Percentiles rank a stretch among this genome's conserved stretches.
phyloP scores from a whole-genome alignment of 2,888 invertebrate genomes.

The Anthophora plumipes region DNA sequence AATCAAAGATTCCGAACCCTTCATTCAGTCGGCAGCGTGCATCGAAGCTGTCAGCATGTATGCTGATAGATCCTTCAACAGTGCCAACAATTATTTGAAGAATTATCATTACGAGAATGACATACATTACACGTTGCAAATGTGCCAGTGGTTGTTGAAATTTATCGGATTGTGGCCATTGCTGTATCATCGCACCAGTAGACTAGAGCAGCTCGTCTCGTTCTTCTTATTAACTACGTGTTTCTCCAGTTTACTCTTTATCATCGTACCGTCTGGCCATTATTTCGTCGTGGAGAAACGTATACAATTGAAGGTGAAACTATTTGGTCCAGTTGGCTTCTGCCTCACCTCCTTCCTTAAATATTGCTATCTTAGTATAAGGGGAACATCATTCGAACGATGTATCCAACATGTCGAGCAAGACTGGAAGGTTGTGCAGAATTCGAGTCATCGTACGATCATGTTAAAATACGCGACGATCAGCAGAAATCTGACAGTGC shows the following conservation, averaged over 20 bases:
- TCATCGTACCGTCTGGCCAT: constrained; percentile 45
- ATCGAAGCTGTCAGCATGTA: constrained; percentile 31
- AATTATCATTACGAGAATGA: constrained; percentile 45
- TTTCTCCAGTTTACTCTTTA: constrained; percentile 22
- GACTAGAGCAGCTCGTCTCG: constrained; percentile 42
- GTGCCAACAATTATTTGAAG: neutral
- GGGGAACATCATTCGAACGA: neutral
- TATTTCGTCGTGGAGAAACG: constrained; percentile 24
- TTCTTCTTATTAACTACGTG: neutral
- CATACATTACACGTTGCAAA: constrained; percentile 64
- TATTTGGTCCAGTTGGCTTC: constrained; percentile 51
- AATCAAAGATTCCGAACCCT: neutral
- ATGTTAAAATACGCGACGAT: constrained; percentile 67
- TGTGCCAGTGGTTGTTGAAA: constrained; percentile 74
- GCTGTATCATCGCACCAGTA: constrained; percentile 35
- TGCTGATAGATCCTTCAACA: constrained; percentile 15
- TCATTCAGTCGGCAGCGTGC: constrained; percentile 39
- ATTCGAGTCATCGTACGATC: constrained; percentile 56
- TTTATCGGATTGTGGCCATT: constrained; percentile 75
- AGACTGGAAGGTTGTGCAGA: too few species aligned
- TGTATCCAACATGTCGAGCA: constrained; percentile 65
- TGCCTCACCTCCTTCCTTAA: constrained; percentile 62
- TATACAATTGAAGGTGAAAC: constrained; percentile 53
- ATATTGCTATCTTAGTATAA: constrained; percentile 61
- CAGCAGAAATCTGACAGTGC: constrained; percentile 62